Conservation (phyloP, 2,888 invertebrate genomes). For the Blera fallax region DNA sequence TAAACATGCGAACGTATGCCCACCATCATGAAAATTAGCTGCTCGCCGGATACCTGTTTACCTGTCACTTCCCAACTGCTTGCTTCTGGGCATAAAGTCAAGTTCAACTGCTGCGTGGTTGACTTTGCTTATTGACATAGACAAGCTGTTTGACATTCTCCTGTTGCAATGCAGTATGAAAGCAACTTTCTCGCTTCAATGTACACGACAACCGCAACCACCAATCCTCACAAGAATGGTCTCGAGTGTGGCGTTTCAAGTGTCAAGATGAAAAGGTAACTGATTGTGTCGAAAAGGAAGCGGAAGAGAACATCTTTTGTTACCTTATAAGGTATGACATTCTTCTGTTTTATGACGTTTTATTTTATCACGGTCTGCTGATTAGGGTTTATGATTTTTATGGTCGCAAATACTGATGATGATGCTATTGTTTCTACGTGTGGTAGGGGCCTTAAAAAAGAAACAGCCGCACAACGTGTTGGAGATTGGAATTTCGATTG, state of each 20-base stretch:
- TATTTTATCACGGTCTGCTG: slow-evolving; percentile 1
- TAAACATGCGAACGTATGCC: not conserved
- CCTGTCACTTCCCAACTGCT: not conserved
- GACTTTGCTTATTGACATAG: not conserved
- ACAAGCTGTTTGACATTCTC: slow-evolving; percentile 32
- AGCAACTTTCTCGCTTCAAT: slow-evolving; percentile 27
- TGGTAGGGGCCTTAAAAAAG: not conserved
- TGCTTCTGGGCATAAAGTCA: slow-evolving; percentile 14
- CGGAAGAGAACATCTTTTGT: slow-evolving; percentile 32
- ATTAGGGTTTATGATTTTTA: not conserved
- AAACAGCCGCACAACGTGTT: not conserved
- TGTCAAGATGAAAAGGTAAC: slow-evolving; percentile 5
- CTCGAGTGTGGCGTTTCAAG: slow-evolving; percentile 10
- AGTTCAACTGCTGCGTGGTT: slow-evolving; percentile 25
- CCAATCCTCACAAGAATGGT: not conserved
- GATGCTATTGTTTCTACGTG: not conserved
- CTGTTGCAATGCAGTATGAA: slow-evolving; percentile 11
- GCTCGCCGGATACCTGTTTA: not conserved
- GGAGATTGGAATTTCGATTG: not conserved
- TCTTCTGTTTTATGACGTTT: not conserved
- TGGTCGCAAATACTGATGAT: not conserved
- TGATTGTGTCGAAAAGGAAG: slow-evolving; percentile 1
- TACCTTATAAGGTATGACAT: slow-evolving; percentile 13
- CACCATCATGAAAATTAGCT: not conserved
- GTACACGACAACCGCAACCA: not conserved